phyloP scores from a whole-genome alignment of 2,888 invertebrate species.

The Trichacis sp. region DNA sequence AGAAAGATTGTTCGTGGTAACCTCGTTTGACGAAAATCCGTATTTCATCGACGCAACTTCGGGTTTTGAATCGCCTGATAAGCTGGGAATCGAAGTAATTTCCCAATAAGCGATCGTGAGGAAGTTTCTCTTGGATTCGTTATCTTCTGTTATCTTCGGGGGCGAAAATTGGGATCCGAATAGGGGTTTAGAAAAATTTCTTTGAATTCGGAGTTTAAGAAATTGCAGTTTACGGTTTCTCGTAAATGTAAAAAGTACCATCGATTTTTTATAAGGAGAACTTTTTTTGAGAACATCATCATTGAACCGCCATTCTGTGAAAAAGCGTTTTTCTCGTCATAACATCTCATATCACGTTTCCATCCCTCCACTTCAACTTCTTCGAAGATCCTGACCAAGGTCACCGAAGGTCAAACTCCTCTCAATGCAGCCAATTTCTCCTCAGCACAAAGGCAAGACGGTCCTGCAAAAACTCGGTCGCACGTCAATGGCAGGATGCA shows the following conservation, averaged over 20 bases:
- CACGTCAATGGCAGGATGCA: background rate
- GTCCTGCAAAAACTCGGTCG: background rate
- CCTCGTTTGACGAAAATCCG: background rate
- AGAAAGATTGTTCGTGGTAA: background rate
- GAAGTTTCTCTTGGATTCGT: constrained; percentile 11
- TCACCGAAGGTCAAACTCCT: background rate
- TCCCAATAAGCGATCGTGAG: constrained; percentile 56
- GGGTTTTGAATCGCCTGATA: constrained; percentile 25
- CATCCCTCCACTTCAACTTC: too few relatives aligned
- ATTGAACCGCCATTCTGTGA: too few relatives aligned
- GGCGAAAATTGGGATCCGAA: too few relatives aligned
- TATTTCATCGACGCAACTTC: constrained; percentile 3
- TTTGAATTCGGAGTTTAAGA: too few relatives aligned
- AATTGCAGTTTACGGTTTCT: too few relatives aligned
- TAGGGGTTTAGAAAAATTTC: too few relatives aligned
- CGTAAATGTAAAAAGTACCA: too few relatives aligned
- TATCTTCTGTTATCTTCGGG: too few relatives aligned
- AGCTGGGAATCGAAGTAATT: constrained; percentile 58
- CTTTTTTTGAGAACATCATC: too few relatives aligned
- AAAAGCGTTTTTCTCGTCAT: too few relatives aligned
- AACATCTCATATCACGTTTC: too few relatives aligned
- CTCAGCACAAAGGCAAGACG: background rate
- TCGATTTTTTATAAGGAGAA: too few relatives aligned
- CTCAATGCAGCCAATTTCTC: background rate
- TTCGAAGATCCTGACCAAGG: background rate